phyloP scores from a whole-genome alignment of 2,797 vertebrate genomes.

The Molothrus ater region DNA sequence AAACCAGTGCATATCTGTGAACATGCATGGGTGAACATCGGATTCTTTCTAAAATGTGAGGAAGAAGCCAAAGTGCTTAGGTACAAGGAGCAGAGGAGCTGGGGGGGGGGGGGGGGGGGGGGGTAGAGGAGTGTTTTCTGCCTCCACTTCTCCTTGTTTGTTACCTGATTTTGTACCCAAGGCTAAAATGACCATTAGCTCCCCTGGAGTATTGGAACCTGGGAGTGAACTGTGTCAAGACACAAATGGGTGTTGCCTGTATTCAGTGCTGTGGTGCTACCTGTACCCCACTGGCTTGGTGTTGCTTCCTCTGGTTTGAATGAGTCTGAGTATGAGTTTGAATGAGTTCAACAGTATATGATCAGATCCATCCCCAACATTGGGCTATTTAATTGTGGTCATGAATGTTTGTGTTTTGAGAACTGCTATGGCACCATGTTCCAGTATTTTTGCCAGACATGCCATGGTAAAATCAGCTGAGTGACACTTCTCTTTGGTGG shows the following conservation, averaged over 20 bases:
- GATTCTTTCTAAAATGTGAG: not conserved
- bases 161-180: not conserved
- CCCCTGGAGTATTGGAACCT: not conserved
- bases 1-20: not conserved
- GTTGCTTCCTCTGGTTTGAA: not conserved
- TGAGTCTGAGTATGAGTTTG: not conserved
- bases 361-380: not conserved
- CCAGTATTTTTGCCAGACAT: not conserved
- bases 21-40: not conserved
- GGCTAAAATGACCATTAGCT: not conserved
- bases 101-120: fast-evolving
- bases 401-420: not conserved
- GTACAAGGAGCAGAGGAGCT: not conserved
- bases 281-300: not conserved
- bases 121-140: not conserved
- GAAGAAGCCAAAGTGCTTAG: not conserved
- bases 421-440: not conserved
- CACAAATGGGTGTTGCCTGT: not conserved
- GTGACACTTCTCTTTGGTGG: not conserved
- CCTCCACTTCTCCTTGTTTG: not conserved
- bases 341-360: not conserved
- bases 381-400: not conserved
- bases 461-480: not conserved
- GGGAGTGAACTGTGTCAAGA: not conserved
- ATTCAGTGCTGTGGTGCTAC: not conserved